These are phyloP conservation scores for Limnephilus lunatus DNA, from an alignment of 2,888 invertebrate genomes.

Conservation along the genomic window DNA sequence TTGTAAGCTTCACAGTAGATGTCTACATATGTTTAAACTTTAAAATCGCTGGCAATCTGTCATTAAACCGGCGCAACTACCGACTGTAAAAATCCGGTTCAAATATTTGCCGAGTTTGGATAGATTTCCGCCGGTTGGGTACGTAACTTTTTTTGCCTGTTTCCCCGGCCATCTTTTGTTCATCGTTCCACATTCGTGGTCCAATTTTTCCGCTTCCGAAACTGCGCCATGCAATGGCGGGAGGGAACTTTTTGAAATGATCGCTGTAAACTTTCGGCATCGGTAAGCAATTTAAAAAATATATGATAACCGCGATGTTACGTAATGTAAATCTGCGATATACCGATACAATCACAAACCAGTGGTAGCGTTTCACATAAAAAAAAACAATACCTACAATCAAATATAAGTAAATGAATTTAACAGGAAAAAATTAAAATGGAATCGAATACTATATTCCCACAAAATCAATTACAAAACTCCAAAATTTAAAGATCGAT, in stretches of 20 bases:
- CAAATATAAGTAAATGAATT: too few relatives aligned
- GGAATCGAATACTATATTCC: too few relatives aligned
- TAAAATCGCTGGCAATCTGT: neutral
- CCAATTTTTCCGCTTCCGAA: conserved; percentile 44
- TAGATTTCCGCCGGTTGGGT: conserved; percentile 43
- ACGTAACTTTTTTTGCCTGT: conserved; percentile 14
- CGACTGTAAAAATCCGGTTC: conserved; percentile 27
- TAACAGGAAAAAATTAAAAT: too few relatives aligned
- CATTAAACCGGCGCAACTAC: conserved; percentile 4
- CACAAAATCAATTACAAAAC: too few relatives aligned
- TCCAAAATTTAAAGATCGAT: too few relatives aligned
- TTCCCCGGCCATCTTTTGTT: conserved; percentile 36
- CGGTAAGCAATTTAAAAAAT: neutral
- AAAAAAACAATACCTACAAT: too few relatives aligned
- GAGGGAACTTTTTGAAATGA: conserved; percentile 2
- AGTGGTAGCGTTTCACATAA: too few relatives aligned
- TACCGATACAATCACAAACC: neutral
- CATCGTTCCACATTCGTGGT: conserved; percentile 35
- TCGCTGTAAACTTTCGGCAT: neutral
- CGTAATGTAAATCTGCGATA: neutral
- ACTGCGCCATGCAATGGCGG: conserved; percentile 15
- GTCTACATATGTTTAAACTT: too few relatives aligned
- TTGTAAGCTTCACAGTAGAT: too few relatives aligned
- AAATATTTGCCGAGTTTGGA: conserved; percentile 44
- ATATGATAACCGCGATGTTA: neutral